These are phyloP conservation scores for Adelphocoris suturalis DNA, from an alignment of 2,888 invertebrate species.

Conservation along the genomic window DNA sequence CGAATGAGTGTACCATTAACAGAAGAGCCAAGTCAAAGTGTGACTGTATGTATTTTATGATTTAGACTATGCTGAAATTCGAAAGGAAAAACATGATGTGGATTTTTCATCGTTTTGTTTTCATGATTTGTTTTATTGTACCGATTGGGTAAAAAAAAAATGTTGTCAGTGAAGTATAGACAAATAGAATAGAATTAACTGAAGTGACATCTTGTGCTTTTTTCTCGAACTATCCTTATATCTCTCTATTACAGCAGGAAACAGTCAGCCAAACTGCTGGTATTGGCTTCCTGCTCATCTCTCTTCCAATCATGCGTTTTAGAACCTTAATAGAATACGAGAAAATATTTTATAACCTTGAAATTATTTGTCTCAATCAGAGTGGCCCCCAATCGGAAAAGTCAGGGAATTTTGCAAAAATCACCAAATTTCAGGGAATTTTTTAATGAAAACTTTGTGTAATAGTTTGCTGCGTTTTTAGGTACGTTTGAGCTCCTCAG, in stretches of 20 bases:
- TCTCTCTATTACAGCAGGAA: neutral
- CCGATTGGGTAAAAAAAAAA: conserved; percentile 35
- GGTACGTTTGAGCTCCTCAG: too few species aligned
- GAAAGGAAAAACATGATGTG: conserved; percentile 40
- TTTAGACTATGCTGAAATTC: conserved; percentile 45
- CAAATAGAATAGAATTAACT: conserved; percentile 47
- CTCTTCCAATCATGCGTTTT: too few species aligned
- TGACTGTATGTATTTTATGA: conserved; percentile 48
- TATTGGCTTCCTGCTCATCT: too few species aligned
- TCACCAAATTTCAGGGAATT: too few species aligned
- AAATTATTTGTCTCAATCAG: too few species aligned
- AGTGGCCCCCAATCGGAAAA: too few species aligned
- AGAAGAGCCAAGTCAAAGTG: conserved; percentile 48
- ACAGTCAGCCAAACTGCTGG: too few species aligned
- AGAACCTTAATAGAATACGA: too few species aligned
- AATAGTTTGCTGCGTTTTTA: too few species aligned
- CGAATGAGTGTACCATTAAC: conserved; percentile 40
- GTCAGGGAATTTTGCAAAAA: too few species aligned
- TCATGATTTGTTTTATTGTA: conserved; percentile 43
- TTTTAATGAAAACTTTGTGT: too few species aligned
- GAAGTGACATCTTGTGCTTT: neutral
- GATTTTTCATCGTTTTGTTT: conserved; percentile 55
- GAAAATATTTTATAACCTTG: too few species aligned
- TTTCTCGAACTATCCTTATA: neutral
- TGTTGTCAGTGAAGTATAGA: conserved; percentile 52